Base-by-base conservation (phyloP, 2,797 vertebrate species). In the Psittacula derbiana region DNA sequence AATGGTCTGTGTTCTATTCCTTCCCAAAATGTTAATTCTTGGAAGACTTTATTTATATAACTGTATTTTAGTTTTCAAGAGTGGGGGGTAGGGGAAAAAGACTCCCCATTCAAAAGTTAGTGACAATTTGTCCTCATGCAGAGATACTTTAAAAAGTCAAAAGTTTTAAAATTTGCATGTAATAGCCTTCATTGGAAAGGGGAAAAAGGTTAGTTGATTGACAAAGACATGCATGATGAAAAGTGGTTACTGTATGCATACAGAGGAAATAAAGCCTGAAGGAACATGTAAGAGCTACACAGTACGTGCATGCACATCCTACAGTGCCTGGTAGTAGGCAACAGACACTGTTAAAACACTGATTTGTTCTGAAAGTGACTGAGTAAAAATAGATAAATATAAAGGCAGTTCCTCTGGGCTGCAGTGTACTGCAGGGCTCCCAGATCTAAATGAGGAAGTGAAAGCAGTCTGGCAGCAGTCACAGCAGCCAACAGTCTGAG, bases 301-400 rank as follows among this genome's bases (percentile, higher is more conserved):
- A 91, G 41, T 92, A 92, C 1, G 24, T 86, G 76, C 93, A 96
- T 82, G 92, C 85, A 96, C 90, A 85, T 41, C 69, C 53, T 65
- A 38, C 71, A 92, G 84, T 95, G 94, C 85, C 89, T 73, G 78
- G 40, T 33, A 93, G 74, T 21, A 38, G 86, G 61, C 83, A 92
- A 70, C 33, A 87, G 79, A 91, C 88, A 90, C 79, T 91, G 73
- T 73, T 75, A 73, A 93, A 95, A 95, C 88, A 96, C 88, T 92
- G 93, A 86, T 97, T 71, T 95, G 91, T 73, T 95, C 93, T 96
- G 94, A 97, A 96, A 96, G 86, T 31, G 93, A 97, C 91, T 72
- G 49, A 88, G 89, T 92, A 92, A 97, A 96, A 96, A 78, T 27
- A 83, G 55, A 38, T 31, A 58, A 38, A 40, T 49, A 73, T 16